phyloP scores from a whole-genome alignment of 2,113 vertebrate species.

The Zosterops hypoxanthus region DNA sequence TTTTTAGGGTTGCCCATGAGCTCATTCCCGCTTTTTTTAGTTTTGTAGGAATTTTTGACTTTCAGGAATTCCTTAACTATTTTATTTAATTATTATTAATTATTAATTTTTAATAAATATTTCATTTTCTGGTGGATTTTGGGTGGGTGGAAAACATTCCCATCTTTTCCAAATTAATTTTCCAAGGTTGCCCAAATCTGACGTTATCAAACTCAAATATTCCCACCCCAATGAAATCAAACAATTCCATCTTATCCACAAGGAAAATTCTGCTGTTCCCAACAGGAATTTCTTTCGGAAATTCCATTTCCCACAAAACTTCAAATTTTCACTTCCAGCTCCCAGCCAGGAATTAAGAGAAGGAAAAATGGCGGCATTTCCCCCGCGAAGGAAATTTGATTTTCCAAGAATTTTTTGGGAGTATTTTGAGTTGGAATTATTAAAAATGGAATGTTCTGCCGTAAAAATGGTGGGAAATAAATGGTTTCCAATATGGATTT shows the following conservation, averaged over 20 bases:
- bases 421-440: neutral
- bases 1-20: rapidly evolving
- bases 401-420: neutral
- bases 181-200: rapidly evolving
- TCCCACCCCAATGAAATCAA: rapidly evolving
- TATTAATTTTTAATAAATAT: no score
- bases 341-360: neutral
- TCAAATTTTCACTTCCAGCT: neutral
- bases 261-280: neutral
- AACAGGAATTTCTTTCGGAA: neutral
- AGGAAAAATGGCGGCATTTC: neutral
- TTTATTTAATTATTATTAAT: neutral
- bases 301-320: neutral
- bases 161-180: neutral
- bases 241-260: rapidly evolving
- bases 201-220: neutral
- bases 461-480: neutral
- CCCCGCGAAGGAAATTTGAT: neutral
- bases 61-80: neutral
- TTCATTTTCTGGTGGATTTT: neutral
- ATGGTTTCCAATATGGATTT: neutral
- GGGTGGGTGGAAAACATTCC: neutral
- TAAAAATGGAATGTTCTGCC: neutral
- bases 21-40: neutral
- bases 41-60: neutral